Evolutionary conservation across 1,140 invertebrate species (phyloP).

Genomic region (Cherax quadricarinatus): DNA sequence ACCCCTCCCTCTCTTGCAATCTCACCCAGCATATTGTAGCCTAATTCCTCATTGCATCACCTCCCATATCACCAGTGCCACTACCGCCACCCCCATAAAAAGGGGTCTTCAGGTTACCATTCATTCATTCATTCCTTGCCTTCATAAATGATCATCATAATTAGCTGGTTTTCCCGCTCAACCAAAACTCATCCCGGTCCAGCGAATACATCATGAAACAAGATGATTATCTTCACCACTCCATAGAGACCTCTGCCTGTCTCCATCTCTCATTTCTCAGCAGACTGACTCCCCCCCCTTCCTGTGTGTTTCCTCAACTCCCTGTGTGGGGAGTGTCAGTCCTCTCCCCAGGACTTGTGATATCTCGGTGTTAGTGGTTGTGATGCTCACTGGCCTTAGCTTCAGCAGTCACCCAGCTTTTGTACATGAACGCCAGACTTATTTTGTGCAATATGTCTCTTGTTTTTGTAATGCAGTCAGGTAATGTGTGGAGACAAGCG

Average conservation of each 20-base stretch:
- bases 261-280: not conserved
- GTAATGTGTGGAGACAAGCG: not conserved
- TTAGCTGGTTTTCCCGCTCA: not conserved
- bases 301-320: not conserved
- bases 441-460: not conserved
- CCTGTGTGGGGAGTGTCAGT: not conserved
- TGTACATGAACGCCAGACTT: not conserved
- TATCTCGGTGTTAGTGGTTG: conserved; percentile 6
- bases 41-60: not conserved
- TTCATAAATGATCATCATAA: not conserved
- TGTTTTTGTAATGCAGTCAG: too few relatives aligned
- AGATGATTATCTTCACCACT: not conserved
- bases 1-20: not conserved
- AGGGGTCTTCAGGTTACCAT: not conserved
- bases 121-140: not conserved
- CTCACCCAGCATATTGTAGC: not conserved
- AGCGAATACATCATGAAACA: not conserved
- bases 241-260: not conserved
- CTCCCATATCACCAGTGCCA: not conserved
- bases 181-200: not conserved
- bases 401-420: not conserved
- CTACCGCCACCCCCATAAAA: conserved; percentile 12
- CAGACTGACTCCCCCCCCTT: not conserved
- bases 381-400: conserved; percentile 6
- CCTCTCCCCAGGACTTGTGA: conserved; percentile 16